phyloP scores from a whole-genome alignment of 2,113 vertebrate species.

The Nyctereutes procyonoides region DNA sequence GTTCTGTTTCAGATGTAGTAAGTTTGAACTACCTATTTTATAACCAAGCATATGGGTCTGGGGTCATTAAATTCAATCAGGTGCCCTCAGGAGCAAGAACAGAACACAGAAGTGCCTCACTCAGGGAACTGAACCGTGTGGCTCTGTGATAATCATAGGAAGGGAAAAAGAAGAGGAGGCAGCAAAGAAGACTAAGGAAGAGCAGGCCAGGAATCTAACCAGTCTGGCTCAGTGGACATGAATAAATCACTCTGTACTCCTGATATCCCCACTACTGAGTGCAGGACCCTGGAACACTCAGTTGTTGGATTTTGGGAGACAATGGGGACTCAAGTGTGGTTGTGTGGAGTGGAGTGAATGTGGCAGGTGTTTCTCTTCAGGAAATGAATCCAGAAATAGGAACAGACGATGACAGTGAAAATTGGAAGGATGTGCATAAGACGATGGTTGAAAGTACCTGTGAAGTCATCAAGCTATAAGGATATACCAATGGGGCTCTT shows the following conservation, averaged over 20 bases:
- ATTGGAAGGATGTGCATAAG: no score
- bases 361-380: no score
- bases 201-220: background rate
- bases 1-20: background rate
- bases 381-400: no score
- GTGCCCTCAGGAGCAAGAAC: background rate
- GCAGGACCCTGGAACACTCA: background rate
- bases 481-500: background rate
- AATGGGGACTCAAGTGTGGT: no score
- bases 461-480: no score
- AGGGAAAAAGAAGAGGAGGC: background rate
- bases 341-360: no score
- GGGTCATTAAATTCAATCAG: background rate
- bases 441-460: no score
- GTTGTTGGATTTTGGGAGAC: no score
- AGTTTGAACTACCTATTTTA: conserved; percentile 3
- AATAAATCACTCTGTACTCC: background rate
- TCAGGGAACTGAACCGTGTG: background rate
- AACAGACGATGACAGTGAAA: no score
- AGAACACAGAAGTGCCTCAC: background rate
- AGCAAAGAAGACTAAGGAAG: background rate
- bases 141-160: background rate
- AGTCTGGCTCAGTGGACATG: background rate
- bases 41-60: background rate
- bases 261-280: background rate